Base-by-base conservation (phyloP, 35 echinoderm and acorn worm genomes). In the Amphiura filiformis region DNA sequence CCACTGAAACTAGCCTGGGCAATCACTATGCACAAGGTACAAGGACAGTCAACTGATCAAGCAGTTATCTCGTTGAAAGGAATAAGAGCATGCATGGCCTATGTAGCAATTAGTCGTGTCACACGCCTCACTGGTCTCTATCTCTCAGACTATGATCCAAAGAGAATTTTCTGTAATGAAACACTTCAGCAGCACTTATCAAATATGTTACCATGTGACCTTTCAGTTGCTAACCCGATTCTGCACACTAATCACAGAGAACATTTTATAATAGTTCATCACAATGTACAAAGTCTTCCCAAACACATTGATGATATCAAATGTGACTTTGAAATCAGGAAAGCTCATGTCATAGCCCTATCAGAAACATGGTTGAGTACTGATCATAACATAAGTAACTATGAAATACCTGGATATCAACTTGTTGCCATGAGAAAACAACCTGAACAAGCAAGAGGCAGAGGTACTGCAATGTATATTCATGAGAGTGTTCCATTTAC, bases 41-140 rank as follows among this genome's bases (percentile, higher is more conserved):
- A 88, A 78, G 86, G 86, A 36, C 40, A 79, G 20, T 80, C 39
- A 47, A 33, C 47, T 0, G 76, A 80, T 0, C 15, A 79, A 20
- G 76, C 76, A 88, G 86, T 88, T 15, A 38, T 88, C 26, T 88
- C 39, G 28, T 30, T 79, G 36, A 31, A 88, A 35, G 14, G 41
- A 22, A 78, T 18, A 42, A 34, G 38, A 41, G 81, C 81, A 83
- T 75, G 86, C 39, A 75, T 49, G 40, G 75, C 65, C 15, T 88
- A 88, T 80, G 86, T 88, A 47, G 77, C 76, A 49, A 78, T 80
- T 18, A 88, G 86, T 61, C 78, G 90, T 35, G 90, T 92, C 4
- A 39, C 33, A 22, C 36, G 18, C 22, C 76, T 92, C 31, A 40
- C 35, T 76, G 84, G 90, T 22, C 78, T 92, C 28, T 65, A 87